Base-by-base conservation (phyloP, 2,888 invertebrate species). In the Eristalis pertinax region DNA sequence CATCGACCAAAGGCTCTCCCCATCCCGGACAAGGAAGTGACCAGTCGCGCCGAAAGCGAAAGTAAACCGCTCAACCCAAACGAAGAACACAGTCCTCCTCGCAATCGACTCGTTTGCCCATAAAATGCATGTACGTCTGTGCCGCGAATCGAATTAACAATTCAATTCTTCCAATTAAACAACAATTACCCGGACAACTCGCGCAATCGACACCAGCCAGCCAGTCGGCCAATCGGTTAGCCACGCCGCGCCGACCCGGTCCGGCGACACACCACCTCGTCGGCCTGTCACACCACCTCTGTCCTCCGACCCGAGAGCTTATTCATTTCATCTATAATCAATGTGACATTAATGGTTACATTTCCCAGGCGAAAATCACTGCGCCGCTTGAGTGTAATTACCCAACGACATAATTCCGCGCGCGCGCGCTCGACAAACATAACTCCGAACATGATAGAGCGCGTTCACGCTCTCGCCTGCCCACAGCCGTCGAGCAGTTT, bases 391-490 rank as follows among this genome's bases (percentile, higher is more conserved):
- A 75, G 70, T 76, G 67, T 86, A 74, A 86, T 86, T 86, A 82
- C 78, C 78, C 65, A 83, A 72, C 86, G 86, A 82, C 78, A 78
- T 74, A 82, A 82, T 82, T 82, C 69, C 73, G 50, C 73, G 77
- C 73, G 50, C 73, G 77, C 81, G 68, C 85, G 67, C 78, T 82
- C 86, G 74, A 67, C 73, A 86, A 86, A 86, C 86, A 86, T 78
- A 86, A 75, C 74, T 78, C 41, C 60, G 69, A 67, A 75, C 86
- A 82, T 60, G 86, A 82, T 82, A 82, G 75, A 82, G 74, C 56
- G 70, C 74, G 35, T 73, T 58, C 63, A 26, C 58, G 26, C 70
- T 35, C 56, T 74, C 15, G 24, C n/a, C n/a, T 50, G 10, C 50
- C 2, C 32, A 11, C 38, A 13, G 22, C 22, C 22, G 5, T 32